Percentiles rank a stretch among this genome's conserved stretches.
These are phyloP conservation scores for Diogma glabrata DNA, from an alignment of 2,888 invertebrate genomes.

Conservation along the genomic window DNA sequence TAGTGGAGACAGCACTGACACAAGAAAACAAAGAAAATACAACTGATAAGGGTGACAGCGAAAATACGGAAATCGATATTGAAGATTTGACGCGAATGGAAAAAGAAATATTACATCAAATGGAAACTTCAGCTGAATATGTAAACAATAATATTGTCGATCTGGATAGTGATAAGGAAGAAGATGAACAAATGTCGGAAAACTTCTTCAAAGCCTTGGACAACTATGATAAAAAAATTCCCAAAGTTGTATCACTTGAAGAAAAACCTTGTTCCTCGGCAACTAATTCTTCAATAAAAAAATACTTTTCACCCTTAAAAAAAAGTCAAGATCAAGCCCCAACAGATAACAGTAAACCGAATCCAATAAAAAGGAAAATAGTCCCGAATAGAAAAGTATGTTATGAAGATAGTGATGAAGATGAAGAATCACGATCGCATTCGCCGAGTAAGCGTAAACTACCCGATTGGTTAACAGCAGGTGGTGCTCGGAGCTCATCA, in stretches of 20 bases:
- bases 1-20: background rate
- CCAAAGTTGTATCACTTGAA: background rate
- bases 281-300: too few species aligned
- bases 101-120: conserved; percentile 6
- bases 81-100: background rate
- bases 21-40: too few species aligned
- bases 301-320: too few species aligned
- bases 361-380: background rate
- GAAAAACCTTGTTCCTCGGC: background rate
- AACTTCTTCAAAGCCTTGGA: background rate
- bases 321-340: background rate
- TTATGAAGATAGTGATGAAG: background rate
- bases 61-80: background rate
- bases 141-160: background rate
- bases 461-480: background rate
- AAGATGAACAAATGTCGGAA: background rate
- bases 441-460: conserved; percentile 2
- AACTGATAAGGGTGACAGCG: too few species aligned
- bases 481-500: background rate
- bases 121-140: background rate
- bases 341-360: too few species aligned
- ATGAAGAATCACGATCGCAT: background rate
- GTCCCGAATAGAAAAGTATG: conserved; percentile 1
- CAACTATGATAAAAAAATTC: background rate
- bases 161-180: background rate